Percentiles rank a stretch among this genome's conserved stretches.
These are phyloP conservation scores for Drosophila nr. medialis DNA, from an alignment of 2,888 invertebrate species.

Conservation along the genomic window DNA sequence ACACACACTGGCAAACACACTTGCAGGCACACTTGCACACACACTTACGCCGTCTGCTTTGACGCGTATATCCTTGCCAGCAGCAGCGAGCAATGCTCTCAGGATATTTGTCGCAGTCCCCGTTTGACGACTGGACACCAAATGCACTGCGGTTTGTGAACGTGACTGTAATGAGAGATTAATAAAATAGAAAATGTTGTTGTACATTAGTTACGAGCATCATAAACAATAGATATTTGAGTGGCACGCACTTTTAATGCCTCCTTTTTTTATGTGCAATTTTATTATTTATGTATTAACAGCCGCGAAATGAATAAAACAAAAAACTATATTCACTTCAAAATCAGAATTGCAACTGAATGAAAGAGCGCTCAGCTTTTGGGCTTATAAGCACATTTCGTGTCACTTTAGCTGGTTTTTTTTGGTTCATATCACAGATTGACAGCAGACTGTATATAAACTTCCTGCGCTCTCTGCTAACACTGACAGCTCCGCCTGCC, in stretches of 20 bases:
- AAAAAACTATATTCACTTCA: constrained; percentile 68
- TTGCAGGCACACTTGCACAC: neutral
- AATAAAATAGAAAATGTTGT: neutral
- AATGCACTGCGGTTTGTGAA: constrained; percentile 96
- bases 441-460: constrained; percentile 60
- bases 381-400: constrained; percentile 76
- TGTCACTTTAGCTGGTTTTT: constrained; percentile 63
- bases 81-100: constrained; percentile 93
- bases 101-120: constrained; percentile 96
- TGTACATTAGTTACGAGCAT: neutral
- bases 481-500: constrained; percentile 53
- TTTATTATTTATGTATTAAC: constrained; percentile 17
- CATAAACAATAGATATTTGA: neutral
- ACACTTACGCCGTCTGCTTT: constrained; percentile 94
- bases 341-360: constrained; percentile 75
- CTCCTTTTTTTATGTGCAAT: constrained; percentile 22
- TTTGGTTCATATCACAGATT: constrained; percentile 72
- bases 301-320: constrained; percentile 5
- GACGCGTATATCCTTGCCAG: constrained; percentile 95
- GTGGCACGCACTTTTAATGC: constrained; percentile 37
- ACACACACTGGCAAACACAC: neutral
- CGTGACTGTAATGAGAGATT: constrained; percentile 88
- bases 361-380: constrained; percentile 54
- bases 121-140: constrained; percentile 96
- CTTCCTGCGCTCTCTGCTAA: constrained; percentile 44